These are phyloP conservation scores for Agonum fuliginosum DNA, from an alignment of 2,888 invertebrate genomes.

Conservation along the genomic window DNA sequence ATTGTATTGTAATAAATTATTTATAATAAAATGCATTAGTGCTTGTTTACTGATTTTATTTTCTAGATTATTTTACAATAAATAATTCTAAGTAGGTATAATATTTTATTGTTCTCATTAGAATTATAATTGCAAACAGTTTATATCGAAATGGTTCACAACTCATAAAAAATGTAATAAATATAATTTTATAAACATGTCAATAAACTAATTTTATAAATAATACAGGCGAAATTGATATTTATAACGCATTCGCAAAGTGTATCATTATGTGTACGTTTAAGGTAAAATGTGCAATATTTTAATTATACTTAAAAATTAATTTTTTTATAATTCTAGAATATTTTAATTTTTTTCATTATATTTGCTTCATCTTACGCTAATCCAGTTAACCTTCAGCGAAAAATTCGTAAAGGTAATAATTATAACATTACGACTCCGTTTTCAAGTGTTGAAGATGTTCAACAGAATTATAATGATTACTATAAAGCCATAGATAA, in stretches of 20 bases:
- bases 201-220: slow-evolving; percentile 15
- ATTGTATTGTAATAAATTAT: slow-evolving; percentile 6
- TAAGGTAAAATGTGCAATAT: slow-evolving; percentile 5
- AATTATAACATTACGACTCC: no score
- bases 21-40: neutral
- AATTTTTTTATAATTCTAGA: slow-evolving; percentile 10
- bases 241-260: neutral
- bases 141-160: slow-evolving; percentile 2
- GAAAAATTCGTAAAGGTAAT: no score
- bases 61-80: neutral
- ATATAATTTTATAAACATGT: neutral
- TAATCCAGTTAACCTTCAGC: no score
- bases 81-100: neutral
- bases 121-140: neutral
- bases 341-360: slow-evolving; percentile 3
- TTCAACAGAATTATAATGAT: neutral
- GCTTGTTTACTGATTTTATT: no score
- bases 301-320: neutral
- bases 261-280: neutral
- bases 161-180: slow-evolving; percentile 6
- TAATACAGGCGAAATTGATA: neutral
- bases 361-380: neutral
- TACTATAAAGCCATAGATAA: neutral
- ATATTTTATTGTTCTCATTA: slow-evolving; percentile 13
- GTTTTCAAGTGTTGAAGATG: no score